phyloP scores from a whole-genome alignment of 2,113 vertebrate species.

The Microcebus tavaratra region DNA sequence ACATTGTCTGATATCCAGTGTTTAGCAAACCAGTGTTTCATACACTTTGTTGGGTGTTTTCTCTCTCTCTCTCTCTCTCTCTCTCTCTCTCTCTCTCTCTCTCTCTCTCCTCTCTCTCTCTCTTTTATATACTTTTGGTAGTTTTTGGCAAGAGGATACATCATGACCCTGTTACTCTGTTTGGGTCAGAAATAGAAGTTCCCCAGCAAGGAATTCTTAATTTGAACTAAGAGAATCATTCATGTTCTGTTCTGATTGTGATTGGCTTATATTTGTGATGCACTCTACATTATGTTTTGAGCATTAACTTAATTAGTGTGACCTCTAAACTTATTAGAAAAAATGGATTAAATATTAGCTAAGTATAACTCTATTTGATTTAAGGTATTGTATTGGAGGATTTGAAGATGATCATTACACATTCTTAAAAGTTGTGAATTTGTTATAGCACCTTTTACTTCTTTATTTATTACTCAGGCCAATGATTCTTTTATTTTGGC shows the following conservation, averaged over 20 bases:
- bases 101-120: background rate
- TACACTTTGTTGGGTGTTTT: background rate
- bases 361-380: background rate
- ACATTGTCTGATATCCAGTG: background rate
- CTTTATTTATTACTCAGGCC: background rate
- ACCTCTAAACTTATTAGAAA: background rate
- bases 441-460: background rate
- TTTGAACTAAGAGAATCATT: background rate
- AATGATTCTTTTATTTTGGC: background rate
- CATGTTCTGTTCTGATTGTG: background rate
- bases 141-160: background rate
- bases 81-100: background rate
- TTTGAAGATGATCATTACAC: background rate
- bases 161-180: background rate
- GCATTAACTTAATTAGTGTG: background rate
- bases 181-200: background rate
- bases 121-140: background rate
- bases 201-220: background rate
- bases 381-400: background rate
- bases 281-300: background rate
- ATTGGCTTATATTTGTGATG: background rate
- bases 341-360: slow-evolving; percentile 25
- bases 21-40: background rate
- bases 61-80: background rate
- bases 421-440: background rate